Evolutionary conservation across 2,888 invertebrate genomes (phyloP).

Genomic region (Lobophora halterata): DNA sequence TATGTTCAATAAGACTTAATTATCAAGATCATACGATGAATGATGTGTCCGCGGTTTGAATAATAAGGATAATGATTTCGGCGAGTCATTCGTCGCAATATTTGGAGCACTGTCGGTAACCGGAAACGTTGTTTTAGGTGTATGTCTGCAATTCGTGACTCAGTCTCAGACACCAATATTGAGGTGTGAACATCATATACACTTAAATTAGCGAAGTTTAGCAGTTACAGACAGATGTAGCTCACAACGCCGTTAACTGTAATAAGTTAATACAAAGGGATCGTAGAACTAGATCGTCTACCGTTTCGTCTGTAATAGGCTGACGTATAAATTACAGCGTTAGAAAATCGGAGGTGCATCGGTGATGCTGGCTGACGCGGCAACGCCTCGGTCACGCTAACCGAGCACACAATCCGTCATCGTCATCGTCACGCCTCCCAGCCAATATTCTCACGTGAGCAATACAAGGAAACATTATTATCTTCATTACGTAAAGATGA

Average conservation of each 20-base stretch:
- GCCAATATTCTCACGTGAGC: slow-evolving; percentile 61
- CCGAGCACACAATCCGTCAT: slow-evolving; percentile 49
- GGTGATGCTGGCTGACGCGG: slow-evolving; percentile 22
- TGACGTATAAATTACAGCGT: slow-evolving; percentile 49
- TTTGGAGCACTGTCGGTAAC: too few species aligned
- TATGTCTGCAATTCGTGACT: too few species aligned
- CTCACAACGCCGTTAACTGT: slow-evolving; percentile 31
- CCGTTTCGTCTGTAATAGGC: slow-evolving; percentile 43
- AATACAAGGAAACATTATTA: slow-evolving; percentile 64
- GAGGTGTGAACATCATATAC: slow-evolving; percentile 3
- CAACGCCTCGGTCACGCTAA: slow-evolving; percentile 35
- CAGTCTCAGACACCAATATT: slow-evolving; percentile 1
- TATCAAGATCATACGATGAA: slow-evolving; percentile 38
- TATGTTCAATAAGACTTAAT: slow-evolving; percentile 46
- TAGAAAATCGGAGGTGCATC: slow-evolving; percentile 34
- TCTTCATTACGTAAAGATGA: slow-evolving; percentile 59
- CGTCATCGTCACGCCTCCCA: slow-evolving; percentile 57
- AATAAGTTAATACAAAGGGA: slow-evolving; percentile 35
- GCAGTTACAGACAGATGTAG: slow-evolving; percentile 28
- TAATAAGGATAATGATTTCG: slow-evolving; percentile 1
- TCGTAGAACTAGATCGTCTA: slow-evolving; percentile 40
- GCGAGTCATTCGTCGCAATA: slow-evolving; percentile 8
- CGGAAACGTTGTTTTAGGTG: too few species aligned
- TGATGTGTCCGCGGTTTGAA: slow-evolving; percentile 1
- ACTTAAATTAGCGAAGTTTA: slow-evolving; percentile 17